Evolutionary conservation across 2,888 invertebrate genomes (phyloP), one percentile per base, ranked within the genome.

Genomic region (Hetaerina titia): DNA sequence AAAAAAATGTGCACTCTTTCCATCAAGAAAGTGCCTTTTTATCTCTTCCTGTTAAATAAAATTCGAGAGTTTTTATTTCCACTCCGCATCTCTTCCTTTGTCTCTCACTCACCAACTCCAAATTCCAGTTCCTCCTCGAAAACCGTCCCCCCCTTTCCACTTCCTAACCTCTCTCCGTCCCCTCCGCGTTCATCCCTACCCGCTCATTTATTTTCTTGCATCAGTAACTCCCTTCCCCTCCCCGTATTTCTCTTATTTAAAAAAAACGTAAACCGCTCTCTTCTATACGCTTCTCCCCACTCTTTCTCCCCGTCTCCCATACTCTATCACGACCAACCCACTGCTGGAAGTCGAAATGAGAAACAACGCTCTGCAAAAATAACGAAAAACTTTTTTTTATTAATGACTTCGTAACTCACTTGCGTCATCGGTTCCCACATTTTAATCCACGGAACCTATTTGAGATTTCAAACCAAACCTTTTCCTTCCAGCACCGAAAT

Each of bases 341-440:
- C 69, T 69, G 22, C 69, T 81, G 31, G 22, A 81, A 31, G 13
- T 31, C 31, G 31, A 81, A 81, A 11, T 31, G 69, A 22, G 81
- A 81, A 81, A 81, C 81, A 31, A 81, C 2, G 31, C 2, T 45
- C 5, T 11, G 81, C 7, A 11, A 31, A 81, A 7, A 81, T 25
- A 13, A 31, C 31, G 31, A 81, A 81, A 25, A 25, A 2, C 1
- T 7, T 31, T 1, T 81, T 81, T 81, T 81, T 81, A 81, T 13
- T 11, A 81, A 81, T 81, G 31, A 81, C 81, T 31, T 31, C 81
- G 31, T 25, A 11, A 31, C 81, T 31, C 81, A 15, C 81, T 31
- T 81, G 81, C 81, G 81, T 81, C 81, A 81, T 81, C 81, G 81
- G 81, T 31, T 81, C 31, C 81, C n/a, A n/a, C 19, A n/a, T 69